phyloP scores from a whole-genome alignment of 2,113 vertebrate species.

The Chlorodrepanis virens region DNA sequence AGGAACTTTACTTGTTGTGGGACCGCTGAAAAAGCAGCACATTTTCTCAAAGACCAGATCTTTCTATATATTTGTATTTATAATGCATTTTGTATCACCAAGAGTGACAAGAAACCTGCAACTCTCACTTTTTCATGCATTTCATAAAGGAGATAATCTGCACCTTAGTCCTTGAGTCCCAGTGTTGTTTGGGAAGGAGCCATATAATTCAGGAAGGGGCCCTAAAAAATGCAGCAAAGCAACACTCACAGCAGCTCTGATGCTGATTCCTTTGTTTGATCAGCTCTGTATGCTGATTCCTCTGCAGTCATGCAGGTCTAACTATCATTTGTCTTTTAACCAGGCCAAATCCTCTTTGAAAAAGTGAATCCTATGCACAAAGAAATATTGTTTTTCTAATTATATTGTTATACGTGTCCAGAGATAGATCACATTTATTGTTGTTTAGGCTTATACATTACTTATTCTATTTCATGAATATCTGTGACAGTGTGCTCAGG shows the following conservation, averaged over 20 bases:
- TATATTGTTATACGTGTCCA: not conserved
- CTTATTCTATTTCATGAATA: not conserved
- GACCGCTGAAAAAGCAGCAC: not conserved
- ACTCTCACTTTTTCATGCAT: not conserved
- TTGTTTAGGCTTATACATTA: not conserved
- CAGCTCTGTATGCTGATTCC: not conserved
- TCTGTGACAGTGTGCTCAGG: not conserved
- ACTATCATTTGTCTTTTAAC: not conserved
- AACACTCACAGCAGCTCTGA: not conserved
- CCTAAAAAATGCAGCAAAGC: not conserved
- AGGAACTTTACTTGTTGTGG: not conserved
- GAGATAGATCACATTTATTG: not conserved
- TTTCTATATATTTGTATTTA: not conserved
- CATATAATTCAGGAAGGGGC: not conserved
- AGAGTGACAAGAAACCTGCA: not conserved
- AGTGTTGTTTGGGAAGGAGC: not conserved
- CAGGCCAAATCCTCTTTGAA: not conserved
- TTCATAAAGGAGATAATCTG: not conserved
- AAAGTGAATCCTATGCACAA: not conserved
- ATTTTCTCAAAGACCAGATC: not conserved
- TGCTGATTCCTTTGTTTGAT: not conserved
- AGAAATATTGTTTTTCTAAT: not conserved
- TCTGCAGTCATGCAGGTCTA: not conserved
- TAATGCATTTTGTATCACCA: not conserved
- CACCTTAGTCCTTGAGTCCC: not conserved